Conservation (phyloP, 2,797 vertebrate genomes). For the Amblyopsis hoosieri region DNA sequence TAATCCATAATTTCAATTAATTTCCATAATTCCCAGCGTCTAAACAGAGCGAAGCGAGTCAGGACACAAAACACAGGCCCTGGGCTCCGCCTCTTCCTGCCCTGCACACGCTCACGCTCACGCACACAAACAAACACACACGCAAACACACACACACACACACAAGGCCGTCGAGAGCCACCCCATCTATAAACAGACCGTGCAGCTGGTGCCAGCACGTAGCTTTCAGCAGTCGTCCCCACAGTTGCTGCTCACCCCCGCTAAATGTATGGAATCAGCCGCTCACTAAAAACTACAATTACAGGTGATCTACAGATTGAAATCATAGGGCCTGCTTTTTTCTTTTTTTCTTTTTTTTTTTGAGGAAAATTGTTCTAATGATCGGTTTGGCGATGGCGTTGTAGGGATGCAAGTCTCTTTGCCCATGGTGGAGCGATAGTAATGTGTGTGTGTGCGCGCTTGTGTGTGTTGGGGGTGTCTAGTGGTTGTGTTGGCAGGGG, state of each 20-base stretch:
- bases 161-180: constrained; percentile 33
- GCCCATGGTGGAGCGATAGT: constrained; percentile 65
- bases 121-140: constrained; percentile 2
- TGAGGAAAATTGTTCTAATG: constrained; percentile 99
- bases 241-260: constrained; percentile 85
- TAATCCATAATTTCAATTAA: constrained; percentile 88
- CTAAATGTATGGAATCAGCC: constrained; percentile 99
- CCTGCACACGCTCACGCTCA: not conserved
- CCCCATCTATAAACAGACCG: constrained; percentile 89
- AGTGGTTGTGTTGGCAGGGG: constrained; percentile 29
- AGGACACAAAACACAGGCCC: constrained; percentile 84
- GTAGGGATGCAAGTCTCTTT: constrained; percentile 86
- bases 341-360: constrained; percentile 81
- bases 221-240: constrained; percentile 88
- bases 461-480: constrained; percentile 46
- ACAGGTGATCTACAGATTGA: constrained; percentile 99
- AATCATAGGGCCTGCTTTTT: constrained; percentile 91
- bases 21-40: constrained; percentile 91
- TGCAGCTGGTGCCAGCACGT: constrained; percentile 95
- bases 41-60: constrained; percentile 89
- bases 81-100: constrained; percentile 37
- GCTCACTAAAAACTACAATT: constrained; percentile 99
- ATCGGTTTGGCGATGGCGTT: constrained; percentile 86
- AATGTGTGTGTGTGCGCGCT: constrained; percentile 66
- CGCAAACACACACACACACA: constrained; percentile 1